Evolutionary conservation across 1,140 invertebrate genomes (phyloP).

Genomic region (Catajapyx aquilonaris): DNA sequence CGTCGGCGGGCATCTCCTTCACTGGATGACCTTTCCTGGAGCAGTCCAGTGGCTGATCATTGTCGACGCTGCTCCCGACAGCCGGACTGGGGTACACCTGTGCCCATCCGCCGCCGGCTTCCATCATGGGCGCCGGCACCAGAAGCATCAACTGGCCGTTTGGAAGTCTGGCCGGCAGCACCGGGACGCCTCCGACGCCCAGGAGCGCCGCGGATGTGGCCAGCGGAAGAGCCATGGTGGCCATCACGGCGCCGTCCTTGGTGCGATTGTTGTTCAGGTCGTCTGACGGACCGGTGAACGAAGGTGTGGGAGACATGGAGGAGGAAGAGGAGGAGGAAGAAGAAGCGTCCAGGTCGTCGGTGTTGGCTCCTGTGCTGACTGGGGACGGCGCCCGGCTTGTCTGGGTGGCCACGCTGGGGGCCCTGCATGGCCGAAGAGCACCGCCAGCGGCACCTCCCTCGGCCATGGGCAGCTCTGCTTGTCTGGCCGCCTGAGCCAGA

Average conservation of each 20-base stretch:
- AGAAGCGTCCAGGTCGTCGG: no score
- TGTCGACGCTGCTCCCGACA: background rate
- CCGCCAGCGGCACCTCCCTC: conserved; percentile 20
- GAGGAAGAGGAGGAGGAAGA: no score
- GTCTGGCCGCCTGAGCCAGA: background rate
- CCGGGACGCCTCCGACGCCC: background rate
- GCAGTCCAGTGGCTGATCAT: background rate
- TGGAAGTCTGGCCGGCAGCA: background rate
- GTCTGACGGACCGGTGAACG: no score
- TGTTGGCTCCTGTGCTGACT: no score
- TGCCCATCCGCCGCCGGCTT: background rate
- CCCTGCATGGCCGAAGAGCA: conserved; percentile 15
- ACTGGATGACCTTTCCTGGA: background rate
- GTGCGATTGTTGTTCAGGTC: no score
- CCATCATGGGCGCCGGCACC: background rate
- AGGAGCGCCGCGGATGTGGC: no score
- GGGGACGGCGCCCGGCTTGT: conserved; percentile 13
- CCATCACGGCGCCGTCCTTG: no score
- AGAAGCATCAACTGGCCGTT: background rate
- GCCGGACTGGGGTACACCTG: background rate
- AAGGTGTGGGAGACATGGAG: no score
- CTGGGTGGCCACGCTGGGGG: conserved; percentile 9
- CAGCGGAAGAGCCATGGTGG: no score
- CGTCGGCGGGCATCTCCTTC: background rate
- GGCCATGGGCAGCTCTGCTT: conserved; percentile 20